A percentile compares a stretch with the other conserved stretches of the same genome.
These are phyloP conservation scores for Caenorhabditis sp. DNA, from an alignment of 2,888 invertebrate species.

Conservation along the genomic window DNA sequence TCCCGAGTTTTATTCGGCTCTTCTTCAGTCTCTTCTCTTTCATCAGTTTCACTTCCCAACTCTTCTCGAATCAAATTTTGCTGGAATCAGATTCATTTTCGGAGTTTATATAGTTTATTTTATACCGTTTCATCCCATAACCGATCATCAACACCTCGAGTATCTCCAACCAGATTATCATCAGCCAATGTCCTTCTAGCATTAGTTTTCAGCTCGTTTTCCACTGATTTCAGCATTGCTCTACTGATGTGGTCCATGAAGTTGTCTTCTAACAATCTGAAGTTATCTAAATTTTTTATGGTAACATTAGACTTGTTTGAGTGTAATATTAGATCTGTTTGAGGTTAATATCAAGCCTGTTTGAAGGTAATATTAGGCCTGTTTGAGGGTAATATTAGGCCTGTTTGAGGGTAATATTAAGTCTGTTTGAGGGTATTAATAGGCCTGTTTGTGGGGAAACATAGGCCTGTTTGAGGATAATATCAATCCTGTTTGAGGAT, in stretches of 20 bases:
- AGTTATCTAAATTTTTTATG: not conserved
- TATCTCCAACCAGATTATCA: slow-evolving; percentile 8
- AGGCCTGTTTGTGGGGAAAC: too few relatives aligned
- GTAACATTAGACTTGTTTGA: too few relatives aligned
- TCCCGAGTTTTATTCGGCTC: too few relatives aligned
- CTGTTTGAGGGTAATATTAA: too few relatives aligned
- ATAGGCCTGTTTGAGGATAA: too few relatives aligned
- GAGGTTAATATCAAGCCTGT: too few relatives aligned
- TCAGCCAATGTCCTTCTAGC: slow-evolving; percentile 8
- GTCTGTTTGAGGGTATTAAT: too few relatives aligned
- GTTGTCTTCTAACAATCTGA: slow-evolving; percentile 7
- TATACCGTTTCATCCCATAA: slow-evolving; percentile 6
- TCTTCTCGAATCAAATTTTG: slow-evolving; percentile 9
- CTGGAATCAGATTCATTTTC: not conserved
- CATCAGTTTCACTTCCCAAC: not conserved
- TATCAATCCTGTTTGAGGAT: too few relatives aligned
- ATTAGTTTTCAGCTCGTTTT: not conserved
- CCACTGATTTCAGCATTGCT: not conserved
- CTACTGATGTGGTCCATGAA: slow-evolving; percentile 11
- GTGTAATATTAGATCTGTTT: too few relatives aligned
- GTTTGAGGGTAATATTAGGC: too few relatives aligned
- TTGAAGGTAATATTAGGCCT: too few relatives aligned
- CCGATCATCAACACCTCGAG: not conserved
- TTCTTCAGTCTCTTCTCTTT: not conserved
- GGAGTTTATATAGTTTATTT: not conserved